phyloP scores from a whole-genome alignment of 2,797 vertebrate genomes.

The Otolemur crassicaudatus region DNA sequence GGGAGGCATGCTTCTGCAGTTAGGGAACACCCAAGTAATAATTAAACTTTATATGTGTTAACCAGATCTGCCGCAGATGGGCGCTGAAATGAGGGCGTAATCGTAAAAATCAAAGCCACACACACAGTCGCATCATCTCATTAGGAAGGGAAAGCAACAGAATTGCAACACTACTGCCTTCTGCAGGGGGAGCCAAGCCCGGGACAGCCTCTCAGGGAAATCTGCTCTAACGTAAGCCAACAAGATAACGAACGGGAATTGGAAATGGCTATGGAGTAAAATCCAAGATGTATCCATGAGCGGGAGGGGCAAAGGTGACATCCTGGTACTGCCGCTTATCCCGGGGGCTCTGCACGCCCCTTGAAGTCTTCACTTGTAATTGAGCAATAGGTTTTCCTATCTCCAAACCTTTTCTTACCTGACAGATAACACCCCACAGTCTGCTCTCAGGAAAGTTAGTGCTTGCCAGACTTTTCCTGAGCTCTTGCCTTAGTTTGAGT shows the following conservation, averaged over 20 bases:
- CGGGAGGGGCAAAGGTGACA: neutral
- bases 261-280: neutral
- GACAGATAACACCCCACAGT: neutral
- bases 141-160: neutral
- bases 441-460: neutral
- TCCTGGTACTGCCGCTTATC: neutral
- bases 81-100: neutral
- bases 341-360: neutral
- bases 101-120: constrained; percentile 23
- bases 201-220: neutral
- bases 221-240: neutral
- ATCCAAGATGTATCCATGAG: neutral
- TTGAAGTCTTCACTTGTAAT: neutral
- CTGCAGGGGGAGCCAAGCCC: neutral
- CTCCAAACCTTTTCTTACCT: neutral
- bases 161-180: neutral
- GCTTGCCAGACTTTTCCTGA: neutral
- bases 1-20: neutral
- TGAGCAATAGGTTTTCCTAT: neutral
- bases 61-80: neutral
- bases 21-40: neutral
- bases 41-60: neutral
- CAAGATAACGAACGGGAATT: neutral
- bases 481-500: neutral
- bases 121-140: neutral